phyloP scores from a whole-genome alignment of 2,888 invertebrate genomes.

The Megaustenia siamemsis region DNA sequence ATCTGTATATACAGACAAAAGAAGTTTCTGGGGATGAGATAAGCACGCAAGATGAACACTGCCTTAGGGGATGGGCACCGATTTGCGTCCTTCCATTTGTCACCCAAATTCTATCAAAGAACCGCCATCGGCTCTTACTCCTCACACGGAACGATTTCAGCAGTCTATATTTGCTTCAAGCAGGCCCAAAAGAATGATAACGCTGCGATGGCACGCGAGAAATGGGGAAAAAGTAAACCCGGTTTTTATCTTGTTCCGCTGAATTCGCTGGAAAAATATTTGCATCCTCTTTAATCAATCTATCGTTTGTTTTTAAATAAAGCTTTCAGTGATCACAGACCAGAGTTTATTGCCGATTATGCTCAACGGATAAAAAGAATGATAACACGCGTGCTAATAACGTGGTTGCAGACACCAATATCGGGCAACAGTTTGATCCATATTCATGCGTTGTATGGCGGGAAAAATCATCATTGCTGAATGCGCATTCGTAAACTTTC shows the following conservation, averaged over 20 bases:
- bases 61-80: conserved; percentile 15
- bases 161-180: not conserved
- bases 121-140: not conserved
- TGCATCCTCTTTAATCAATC: conserved; percentile 25
- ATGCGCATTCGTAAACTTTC: not conserved
- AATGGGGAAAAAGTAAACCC: not conserved
- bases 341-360: conserved; percentile 14
- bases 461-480: not conserved
- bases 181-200: not conserved
- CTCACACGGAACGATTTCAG: no score
- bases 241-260: conserved; percentile 22
- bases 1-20: not conserved
- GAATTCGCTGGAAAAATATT: conserved; percentile 29
- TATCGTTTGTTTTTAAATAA: conserved; percentile 2
- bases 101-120: conserved; percentile 21
- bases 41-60: conserved; percentile 29
- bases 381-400: not conserved
- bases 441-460: no score
- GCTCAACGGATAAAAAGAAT: not conserved
- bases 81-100: conserved; percentile 39
- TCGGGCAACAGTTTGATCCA: not conserved
- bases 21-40: not conserved
- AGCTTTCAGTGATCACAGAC: not conserved
- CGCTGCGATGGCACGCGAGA: conserved; percentile 10
- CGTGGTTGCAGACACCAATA: not conserved